Evolutionary conservation across 2,888 invertebrate species (phyloP).

Genomic region (Actias luna): DNA sequence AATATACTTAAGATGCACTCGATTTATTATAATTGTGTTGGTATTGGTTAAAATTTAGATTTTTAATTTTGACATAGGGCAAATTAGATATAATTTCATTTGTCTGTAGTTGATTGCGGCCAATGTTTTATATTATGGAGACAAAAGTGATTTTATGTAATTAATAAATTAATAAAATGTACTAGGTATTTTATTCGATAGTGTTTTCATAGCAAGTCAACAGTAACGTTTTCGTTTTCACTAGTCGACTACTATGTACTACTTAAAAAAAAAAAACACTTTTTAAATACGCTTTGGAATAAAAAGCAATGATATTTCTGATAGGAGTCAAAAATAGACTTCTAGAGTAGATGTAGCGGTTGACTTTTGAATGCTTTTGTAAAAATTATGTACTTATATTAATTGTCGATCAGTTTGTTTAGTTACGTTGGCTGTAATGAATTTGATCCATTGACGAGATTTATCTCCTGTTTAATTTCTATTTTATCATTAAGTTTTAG

Average conservation of each 20-base stretch:
- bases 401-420: background rate
- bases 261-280: background rate
- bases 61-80: background rate
- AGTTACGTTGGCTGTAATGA: background rate
- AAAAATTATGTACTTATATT: background rate
- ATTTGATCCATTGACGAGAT: constrained; percentile 7
- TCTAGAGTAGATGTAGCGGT: background rate
- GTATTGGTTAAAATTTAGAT: background rate
- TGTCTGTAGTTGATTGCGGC: background rate
- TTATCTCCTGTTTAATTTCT: background rate
- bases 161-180: background rate
- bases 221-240: background rate
- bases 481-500: background rate
- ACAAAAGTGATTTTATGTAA: background rate
- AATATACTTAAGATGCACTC: background rate
- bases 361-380: background rate
- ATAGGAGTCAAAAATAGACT: background rate
- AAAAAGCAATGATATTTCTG: background rate
- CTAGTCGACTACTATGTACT: background rate
- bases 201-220: background rate
- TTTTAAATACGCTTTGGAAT: background rate
- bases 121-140: background rate
- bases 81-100: background rate
- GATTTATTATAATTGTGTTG: background rate
- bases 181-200: background rate